These are phyloP conservation scores for Peromyscus leucopus DNA, from an alignment of 2,113 vertebrate species.

Conservation along the genomic window DNA sequence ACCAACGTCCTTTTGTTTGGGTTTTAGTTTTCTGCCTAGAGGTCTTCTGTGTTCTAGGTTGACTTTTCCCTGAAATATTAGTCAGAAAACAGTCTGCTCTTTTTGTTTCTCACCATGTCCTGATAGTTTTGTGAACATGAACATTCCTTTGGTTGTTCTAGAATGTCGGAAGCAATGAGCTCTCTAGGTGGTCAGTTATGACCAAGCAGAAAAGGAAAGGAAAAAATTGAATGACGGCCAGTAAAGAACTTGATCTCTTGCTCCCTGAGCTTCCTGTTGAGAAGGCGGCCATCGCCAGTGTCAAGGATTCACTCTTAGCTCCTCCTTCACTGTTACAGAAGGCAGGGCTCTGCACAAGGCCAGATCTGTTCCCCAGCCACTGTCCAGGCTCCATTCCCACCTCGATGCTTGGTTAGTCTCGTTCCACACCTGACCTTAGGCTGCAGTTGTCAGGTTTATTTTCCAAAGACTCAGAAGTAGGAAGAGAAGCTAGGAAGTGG, in stretches of 20 bases:
- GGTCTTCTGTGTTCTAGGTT: conserved; percentile 13
- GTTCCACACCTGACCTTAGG: not conserved
- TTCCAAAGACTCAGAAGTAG: conserved; percentile 17
- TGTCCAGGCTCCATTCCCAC: not conserved
- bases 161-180: not conserved
- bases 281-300: not conserved
- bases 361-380: not conserved
- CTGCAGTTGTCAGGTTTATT: not conserved
- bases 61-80: not conserved
- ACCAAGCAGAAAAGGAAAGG: not conserved
- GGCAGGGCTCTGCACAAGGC: not conserved
- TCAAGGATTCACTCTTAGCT: not conserved
- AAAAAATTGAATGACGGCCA: not conserved
- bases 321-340: not conserved
- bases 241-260: not conserved
- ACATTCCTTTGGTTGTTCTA: not conserved
- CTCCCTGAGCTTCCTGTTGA: not conserved
- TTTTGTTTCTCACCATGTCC: not conserved
- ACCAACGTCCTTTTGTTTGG: not conserved
- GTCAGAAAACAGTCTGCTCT: not conserved
- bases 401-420: not conserved
- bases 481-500: not conserved
- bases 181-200: not conserved
- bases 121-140: not conserved
- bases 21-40: conserved; percentile 36